Percentiles rank a stretch among this genome's conserved stretches.
Evolutionary conservation across 2,797 vertebrate species (phyloP).

Genomic region (Sternotherus odoratus): DNA sequence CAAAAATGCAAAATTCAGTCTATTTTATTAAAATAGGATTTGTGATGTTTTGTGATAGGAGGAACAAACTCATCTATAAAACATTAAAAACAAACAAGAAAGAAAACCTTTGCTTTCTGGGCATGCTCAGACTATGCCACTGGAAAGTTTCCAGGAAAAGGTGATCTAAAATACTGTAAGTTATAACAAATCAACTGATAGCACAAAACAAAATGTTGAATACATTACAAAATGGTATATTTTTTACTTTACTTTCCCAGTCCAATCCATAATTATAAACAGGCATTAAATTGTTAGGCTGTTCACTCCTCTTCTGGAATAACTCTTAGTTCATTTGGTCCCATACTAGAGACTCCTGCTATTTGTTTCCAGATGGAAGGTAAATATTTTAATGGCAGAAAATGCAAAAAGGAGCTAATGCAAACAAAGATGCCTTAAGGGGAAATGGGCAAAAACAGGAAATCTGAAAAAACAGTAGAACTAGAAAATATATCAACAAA

Average conservation of each 20-base stretch:
- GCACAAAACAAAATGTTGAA: slow-evolving; percentile 15
- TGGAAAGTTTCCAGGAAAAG: neutral
- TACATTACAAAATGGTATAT: neutral
- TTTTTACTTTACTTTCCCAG: neutral
- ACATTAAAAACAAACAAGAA: slow-evolving; percentile 39
- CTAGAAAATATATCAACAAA: neutral
- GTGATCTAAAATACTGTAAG: neutral
- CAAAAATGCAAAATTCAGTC: neutral
- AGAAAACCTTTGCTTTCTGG: slow-evolving; percentile 51
- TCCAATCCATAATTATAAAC: neutral
- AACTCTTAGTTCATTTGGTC: neutral
- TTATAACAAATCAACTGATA: slow-evolving; percentile 2
- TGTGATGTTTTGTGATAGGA: slow-evolving; percentile 12
- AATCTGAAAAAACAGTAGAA: neutral
- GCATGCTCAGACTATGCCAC: slow-evolving; percentile 27
- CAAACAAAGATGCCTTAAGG: neutral
- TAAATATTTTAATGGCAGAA: neutral
- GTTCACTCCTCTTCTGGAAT: neutral
- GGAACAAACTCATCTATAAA: slow-evolving; percentile 16
- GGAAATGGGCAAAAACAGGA: neutral
- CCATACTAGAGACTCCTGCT: neutral
- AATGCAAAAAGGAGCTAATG: neutral
- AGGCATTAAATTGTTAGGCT: neutral
- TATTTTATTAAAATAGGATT: slow-evolving; percentile 62
- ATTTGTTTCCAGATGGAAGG: neutral